Evolutionary conservation across 2,797 vertebrate genomes (phyloP), one percentile per base, ranked within the genome.

Genomic region (Manis javanica): DNA sequence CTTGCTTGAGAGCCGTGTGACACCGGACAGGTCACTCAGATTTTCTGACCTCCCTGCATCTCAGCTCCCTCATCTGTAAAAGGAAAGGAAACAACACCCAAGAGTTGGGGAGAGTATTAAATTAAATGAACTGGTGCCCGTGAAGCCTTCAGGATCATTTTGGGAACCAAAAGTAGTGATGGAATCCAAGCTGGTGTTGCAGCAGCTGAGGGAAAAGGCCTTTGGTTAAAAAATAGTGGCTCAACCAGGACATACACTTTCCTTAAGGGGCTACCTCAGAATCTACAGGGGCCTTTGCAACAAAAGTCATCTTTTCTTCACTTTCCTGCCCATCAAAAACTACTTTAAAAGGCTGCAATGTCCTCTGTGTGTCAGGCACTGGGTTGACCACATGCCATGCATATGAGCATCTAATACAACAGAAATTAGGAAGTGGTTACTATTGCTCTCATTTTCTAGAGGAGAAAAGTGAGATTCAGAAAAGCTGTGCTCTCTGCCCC

Each of bases 71-170:
- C 31, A 12, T 82, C 72, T 29, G 23, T 8, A 5, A 34, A 68
- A 46, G 31, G 24, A 9, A 63, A 5, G 16, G 74, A 34, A 39
- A 53, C 14, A 3, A 13, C 4, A 9, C 55, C 59, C 8, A 0
- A 39, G 55, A 42, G 5, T 1, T 2, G 23, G 15, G 14, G 16
- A 1, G 2, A 53, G 23, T 55, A 39, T 4, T 3, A 24, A 29
- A 34, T 5, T 2, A 49, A 13, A 31, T n/a, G 37, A 46, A 42
- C 10, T 0, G 9, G 2, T 2, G 3, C 24, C 23, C 3, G 0
- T 5, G 21, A 77, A 34, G 24, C 24, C 46, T 42, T 16, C 5
- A 3, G 2, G 24, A 8, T 11, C 15, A 26, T 13, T 7, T 1
- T 6, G 19, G 66, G 14, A 10, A 55, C 83, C 18, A 9, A 23